Evolutionary conservation across 2,797 vertebrate genomes (phyloP).

Genomic region (Nasua narica): DNA sequence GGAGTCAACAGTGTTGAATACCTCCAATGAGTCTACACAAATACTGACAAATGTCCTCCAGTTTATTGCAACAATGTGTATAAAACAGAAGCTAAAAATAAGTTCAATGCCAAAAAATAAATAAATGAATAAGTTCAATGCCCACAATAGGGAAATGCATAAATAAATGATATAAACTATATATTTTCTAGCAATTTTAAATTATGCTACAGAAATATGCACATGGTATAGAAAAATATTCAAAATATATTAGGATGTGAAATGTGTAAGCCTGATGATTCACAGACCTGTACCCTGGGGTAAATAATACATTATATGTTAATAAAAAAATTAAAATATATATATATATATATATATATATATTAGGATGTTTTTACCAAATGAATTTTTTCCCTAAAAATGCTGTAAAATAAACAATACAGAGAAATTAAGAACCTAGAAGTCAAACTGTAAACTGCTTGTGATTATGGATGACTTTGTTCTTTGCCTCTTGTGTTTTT

Average conservation of each 20-base stretch:
- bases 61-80: neutral
- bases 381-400: neutral
- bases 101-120: no score
- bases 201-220: neutral
- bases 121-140: neutral
- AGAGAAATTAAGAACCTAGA: neutral
- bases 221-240: neutral
- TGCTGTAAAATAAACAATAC: neutral
- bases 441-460: no score
- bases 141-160: neutral
- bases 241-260: neutral
- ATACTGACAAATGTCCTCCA: neutral
- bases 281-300: no score
- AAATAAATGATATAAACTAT: neutral
- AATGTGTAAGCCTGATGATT: no score
- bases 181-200: neutral
- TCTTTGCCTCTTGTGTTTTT: no score
- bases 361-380: neutral
- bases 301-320: no score
- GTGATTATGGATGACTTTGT: no score
- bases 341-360: no score
- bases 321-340: no score
- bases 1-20: neutral
- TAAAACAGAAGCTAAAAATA: neutral
- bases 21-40: neutral